phyloP scores from a whole-genome alignment of 2,888 invertebrate genomes.

The Leucania comma region DNA sequence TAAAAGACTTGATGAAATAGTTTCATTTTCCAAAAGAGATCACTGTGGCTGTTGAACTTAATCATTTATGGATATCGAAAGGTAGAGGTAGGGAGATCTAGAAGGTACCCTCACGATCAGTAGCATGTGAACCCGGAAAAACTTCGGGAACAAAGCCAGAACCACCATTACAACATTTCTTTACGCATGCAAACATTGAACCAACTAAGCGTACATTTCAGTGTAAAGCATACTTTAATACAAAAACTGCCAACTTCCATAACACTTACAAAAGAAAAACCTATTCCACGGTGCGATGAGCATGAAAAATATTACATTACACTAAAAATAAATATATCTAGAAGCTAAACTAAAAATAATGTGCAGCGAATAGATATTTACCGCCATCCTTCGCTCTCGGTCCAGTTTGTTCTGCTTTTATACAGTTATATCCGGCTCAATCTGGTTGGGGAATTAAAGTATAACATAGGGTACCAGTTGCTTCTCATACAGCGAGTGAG shows the following conservation, averaged over 20 bases:
- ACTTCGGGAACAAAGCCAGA: no score
- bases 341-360: slow-evolving; percentile 68
- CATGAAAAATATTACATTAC: slow-evolving; percentile 52
- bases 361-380: slow-evolving; percentile 65
- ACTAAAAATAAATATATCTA: slow-evolving; percentile 55
- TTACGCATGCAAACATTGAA: no score
- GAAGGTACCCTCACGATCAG: no score
- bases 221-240: neutral
- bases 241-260: slow-evolving; percentile 13
- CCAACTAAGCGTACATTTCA: neutral
- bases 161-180: no score
- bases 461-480: slow-evolving; percentile 52
- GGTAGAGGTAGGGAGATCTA: no score
- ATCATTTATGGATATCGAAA: no score
- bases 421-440: slow-evolving; percentile 68
- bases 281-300: slow-evolving; percentile 39
- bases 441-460: slow-evolving; percentile 62
- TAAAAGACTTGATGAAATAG: no score
- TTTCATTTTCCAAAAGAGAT: no score
- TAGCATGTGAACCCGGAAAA: no score
- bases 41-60: no score
- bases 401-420: slow-evolving; percentile 67
- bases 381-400: slow-evolving; percentile 45
- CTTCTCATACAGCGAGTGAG: slow-evolving; percentile 40
- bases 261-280: slow-evolving; percentile 33